Conservation (phyloP, 2,113 vertebrate genomes). For the Formicarius rufipectus region DNA sequence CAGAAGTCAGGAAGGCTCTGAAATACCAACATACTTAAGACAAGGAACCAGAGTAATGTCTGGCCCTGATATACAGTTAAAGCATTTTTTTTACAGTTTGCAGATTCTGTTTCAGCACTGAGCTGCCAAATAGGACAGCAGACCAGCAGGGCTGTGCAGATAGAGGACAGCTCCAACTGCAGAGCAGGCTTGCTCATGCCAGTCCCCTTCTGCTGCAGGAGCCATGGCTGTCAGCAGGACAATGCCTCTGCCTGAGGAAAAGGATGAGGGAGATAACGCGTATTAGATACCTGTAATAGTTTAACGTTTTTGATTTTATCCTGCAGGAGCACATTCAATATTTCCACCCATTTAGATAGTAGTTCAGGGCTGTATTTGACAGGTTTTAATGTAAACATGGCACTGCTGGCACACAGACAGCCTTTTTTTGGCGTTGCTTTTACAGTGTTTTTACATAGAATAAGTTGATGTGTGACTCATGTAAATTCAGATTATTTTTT, state of each 20-base stretch:
- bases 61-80: neutral
- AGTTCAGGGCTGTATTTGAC: constrained; percentile 28
- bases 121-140: neutral
- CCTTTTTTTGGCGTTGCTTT: constrained; percentile 13
- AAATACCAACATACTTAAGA: neutral
- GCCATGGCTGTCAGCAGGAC: rapidly evolving
- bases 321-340: constrained; percentile 7
- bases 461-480: neutral
- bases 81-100: neutral
- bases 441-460: neutral
- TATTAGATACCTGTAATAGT: neutral
- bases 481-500: neutral
- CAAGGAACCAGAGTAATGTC: neutral
- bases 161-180: neutral
- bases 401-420: neutral
- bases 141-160: neutral
- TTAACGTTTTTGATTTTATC: neutral
- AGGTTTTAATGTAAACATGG: constrained; percentile 37
- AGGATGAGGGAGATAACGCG: neutral
- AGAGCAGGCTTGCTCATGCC: neutral
- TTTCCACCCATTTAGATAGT: constrained; percentile 39
- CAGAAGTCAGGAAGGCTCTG: neutral
- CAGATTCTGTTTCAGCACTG: neutral
- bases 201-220: neutral
- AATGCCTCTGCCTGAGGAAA: neutral